These are phyloP conservation scores for Ellobius talpinus DNA, from an alignment of 2,113 vertebrate genomes.

Conservation along the genomic window DNA sequence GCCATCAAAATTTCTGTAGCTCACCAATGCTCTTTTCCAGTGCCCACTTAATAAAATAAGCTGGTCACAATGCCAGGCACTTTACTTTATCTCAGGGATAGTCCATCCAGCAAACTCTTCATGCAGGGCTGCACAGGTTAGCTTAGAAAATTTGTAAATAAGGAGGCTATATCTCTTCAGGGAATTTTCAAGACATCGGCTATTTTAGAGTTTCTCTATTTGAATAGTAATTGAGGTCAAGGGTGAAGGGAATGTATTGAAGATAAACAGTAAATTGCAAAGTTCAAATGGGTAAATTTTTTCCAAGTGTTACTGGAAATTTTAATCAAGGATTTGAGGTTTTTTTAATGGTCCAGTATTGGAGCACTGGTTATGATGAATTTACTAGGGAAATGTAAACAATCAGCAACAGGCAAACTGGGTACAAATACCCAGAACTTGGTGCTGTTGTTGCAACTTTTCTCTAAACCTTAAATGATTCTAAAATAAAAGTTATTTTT, in stretches of 20 bases:
- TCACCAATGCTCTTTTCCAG: neutral
- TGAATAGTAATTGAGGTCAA: constrained; percentile 27
- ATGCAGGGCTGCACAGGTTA: neutral
- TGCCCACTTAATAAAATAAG: neutral
- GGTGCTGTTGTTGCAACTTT: neutral
- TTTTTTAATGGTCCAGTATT: neutral
- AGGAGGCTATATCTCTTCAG: neutral
- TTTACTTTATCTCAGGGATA: neutral
- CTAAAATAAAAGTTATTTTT: constrained; percentile 14
- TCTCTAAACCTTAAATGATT: neutral
- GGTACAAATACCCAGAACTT: neutral
- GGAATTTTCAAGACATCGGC: constrained; percentile 1
- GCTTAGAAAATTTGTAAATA: constrained; percentile 45
- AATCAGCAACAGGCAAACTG: neutral
- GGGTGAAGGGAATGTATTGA: neutral
- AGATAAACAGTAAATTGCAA: neutral
- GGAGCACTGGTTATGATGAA: neutral
- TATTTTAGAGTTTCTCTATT: constrained; percentile 30
- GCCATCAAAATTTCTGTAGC: neutral
- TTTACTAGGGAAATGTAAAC: neutral
- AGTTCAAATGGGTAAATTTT: neutral
- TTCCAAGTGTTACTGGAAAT: neutral
- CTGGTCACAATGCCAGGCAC: neutral
- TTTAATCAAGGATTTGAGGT: neutral
- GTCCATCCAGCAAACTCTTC: neutral